phyloP scores from a whole-genome alignment of 1,140 invertebrate genomes.

The Stegodyphus mimosarum region DNA sequence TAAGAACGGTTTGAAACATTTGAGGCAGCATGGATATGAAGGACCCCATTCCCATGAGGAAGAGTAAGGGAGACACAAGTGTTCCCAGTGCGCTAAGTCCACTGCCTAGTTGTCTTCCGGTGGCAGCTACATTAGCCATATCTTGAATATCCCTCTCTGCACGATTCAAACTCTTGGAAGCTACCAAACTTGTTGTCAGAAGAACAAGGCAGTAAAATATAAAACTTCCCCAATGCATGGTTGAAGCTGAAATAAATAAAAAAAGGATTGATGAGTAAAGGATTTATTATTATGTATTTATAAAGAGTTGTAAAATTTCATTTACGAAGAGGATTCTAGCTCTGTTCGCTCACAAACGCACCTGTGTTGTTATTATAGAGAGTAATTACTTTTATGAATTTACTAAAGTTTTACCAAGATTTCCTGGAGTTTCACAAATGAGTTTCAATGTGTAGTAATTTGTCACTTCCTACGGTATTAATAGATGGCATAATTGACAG shows the following conservation, averaged over 20 bases:
- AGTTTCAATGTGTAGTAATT: too few relatives aligned
- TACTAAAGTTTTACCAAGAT: too few relatives aligned
- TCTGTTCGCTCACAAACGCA: too few relatives aligned
- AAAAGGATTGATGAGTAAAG: neutral
- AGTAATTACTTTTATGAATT: too few relatives aligned
- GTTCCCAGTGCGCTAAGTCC: constrained; percentile 47
- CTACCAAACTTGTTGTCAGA: neutral
- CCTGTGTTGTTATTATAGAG: too few relatives aligned
- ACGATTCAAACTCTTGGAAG: constrained; percentile 1
- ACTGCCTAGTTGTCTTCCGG: constrained; percentile 16
- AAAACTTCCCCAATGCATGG: constrained; percentile 1
- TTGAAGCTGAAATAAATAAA: constrained; percentile 6
- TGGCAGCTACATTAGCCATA: neutral
- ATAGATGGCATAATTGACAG: too few relatives aligned
- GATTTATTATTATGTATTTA: too few relatives aligned
- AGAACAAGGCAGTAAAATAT: neutral
- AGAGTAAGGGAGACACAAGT: constrained; percentile 24
- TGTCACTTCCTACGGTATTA: too few relatives aligned
- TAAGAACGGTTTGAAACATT: constrained; percentile 43
- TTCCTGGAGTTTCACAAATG: too few relatives aligned
- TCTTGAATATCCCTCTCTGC: neutral
- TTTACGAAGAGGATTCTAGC: too few relatives aligned
- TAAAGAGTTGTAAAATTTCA: too few relatives aligned
- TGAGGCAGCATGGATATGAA: constrained; percentile 53
- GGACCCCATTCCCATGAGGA: constrained; percentile 44